Evolutionary conservation across 2,797 vertebrate species (phyloP), one percentile per base, ranked within the genome.

Genomic region (Enteromius argenteus): DNA sequence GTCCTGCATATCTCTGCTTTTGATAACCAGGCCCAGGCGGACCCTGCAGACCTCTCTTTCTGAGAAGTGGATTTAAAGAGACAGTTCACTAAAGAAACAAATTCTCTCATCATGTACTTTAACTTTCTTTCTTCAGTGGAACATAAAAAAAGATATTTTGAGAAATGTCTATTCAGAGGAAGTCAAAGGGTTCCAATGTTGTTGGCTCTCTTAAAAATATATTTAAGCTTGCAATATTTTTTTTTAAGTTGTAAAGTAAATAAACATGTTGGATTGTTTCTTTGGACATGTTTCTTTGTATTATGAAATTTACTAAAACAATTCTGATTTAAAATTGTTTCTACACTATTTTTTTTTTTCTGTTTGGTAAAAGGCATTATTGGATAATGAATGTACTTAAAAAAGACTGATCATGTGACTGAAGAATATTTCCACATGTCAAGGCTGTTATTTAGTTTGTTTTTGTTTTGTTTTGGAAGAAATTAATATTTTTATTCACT

Each of bases 1-100:
- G 87, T 75, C 72, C 71, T 81, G 85, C 85, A 81, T 85, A 83
- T 86, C 78, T 76, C 53, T 58, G 53, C 53, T 76, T 60, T 42
- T 60, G 74, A 76, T 76, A 76, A 76, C 35, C 53, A 27, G 53
- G 74, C 53, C 53, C 74, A 60, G 71, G 30, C 27, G 23, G 67
- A 69, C n/a, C 23, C 68, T 1, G 37, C 69, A 72, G 73, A 39
- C 21, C 3, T 39, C 73, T 27, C 53, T 35, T 58, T 76, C 35
- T 60, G 13, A 23, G 66, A 68, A 27, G 53, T 60, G 14, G 21
- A 76, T 58, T 76, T 76, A 58, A 76, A 76, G 53, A 37, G 51
- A 76, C 35, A 58, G 73, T 27, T 37, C 51, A 35, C 72, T 3
- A 1, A 21, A 73, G 27, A 30, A 71, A 64, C 0, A 1, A 30